These are phyloP conservation scores for Temnopleurus reevesii DNA, from an alignment of 53 echinoderm and acorn worm species.

Conservation along the genomic window DNA sequence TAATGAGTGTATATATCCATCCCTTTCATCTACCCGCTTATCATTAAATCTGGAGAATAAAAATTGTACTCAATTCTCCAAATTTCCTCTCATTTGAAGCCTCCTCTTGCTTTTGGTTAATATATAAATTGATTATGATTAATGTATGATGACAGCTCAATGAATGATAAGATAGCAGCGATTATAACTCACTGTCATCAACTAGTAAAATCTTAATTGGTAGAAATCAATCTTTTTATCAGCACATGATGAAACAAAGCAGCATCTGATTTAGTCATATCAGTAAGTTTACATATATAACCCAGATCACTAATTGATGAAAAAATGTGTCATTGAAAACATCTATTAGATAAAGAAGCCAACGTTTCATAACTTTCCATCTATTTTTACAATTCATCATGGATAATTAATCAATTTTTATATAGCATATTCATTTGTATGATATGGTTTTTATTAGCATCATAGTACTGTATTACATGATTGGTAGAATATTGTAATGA, in stretches of 20 bases:
- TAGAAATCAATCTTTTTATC: not conserved
- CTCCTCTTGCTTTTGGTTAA: not conserved
- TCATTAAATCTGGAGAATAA: not conserved
- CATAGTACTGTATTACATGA: no score
- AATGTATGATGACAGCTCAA: not conserved
- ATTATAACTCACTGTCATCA: not conserved
- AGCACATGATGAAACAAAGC: not conserved
- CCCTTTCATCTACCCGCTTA: no score
- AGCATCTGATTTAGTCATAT: not conserved
- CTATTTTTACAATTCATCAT: no score
- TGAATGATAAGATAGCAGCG: not conserved
- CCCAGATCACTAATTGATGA: not conserved
- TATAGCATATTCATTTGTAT: no score
- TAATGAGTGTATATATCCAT: no score
- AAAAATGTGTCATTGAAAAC: constrained; percentile 15
- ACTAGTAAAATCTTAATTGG: not conserved
- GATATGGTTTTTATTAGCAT: no score
- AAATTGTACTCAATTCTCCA: not conserved
- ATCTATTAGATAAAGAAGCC: no score
- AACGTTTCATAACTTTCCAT: no score
- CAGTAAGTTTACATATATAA: not conserved
- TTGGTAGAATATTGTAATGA: no score
- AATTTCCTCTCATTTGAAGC: not conserved
- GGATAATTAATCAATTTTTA: no score
- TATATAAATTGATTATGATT: not conserved